A percentile compares a stretch with the other conserved stretches of the same genome.
These are phyloP conservation scores for Damaliscus lunatus DNA, from an alignment of 2,113 vertebrate species.

Conservation along the genomic window DNA sequence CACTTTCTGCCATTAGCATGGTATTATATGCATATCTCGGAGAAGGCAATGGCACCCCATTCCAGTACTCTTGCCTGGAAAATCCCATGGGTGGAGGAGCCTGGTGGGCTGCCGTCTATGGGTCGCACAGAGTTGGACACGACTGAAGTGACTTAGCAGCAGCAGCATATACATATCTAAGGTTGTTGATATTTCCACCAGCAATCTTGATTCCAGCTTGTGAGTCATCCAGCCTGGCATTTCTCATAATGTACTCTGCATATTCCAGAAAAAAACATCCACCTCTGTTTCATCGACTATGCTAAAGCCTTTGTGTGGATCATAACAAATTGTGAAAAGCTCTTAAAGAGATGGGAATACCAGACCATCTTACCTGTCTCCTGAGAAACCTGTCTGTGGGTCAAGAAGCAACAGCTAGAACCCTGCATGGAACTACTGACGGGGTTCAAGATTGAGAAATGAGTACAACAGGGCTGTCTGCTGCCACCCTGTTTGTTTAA, in stretches of 20 bases:
- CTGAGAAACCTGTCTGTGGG: background rate
- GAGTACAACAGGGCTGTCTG: background rate
- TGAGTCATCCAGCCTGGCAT: background rate
- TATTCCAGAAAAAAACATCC: background rate
- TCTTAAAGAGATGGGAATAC: background rate
- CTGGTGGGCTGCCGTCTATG: too few species aligned
- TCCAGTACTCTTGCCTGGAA: too few species aligned
- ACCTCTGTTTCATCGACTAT: background rate
- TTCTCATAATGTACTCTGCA: background rate
- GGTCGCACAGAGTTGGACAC: fast-evolving
- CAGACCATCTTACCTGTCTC: background rate
- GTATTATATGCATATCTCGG: background rate
- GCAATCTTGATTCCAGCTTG: background rate
- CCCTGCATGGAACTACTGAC: background rate
- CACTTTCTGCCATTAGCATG: background rate
- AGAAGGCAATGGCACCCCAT: too few species aligned
- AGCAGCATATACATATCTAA: background rate
- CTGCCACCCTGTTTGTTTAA: background rate
- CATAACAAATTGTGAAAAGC: background rate
- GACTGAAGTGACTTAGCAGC: too few species aligned
- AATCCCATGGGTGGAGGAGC: too few species aligned
- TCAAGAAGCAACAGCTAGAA: background rate
- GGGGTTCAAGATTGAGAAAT: background rate
- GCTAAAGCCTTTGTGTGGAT: background rate
- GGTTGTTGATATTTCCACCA: background rate